Base-by-base conservation (phyloP, 2,888 invertebrate genomes). In the Argynnis bischoffii region DNA sequence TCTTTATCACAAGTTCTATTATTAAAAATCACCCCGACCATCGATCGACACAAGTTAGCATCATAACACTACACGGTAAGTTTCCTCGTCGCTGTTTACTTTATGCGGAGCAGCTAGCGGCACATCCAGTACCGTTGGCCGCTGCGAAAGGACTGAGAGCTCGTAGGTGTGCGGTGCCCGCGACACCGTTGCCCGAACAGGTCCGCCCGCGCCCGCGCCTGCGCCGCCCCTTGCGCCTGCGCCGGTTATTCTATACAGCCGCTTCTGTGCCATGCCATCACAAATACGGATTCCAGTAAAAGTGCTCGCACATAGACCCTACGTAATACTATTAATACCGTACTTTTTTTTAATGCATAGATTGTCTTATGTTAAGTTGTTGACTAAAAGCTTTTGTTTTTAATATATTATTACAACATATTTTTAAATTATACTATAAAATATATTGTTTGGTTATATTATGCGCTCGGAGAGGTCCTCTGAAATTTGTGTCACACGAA, bases 81-180 rank as follows among this genome's bases (percentile, higher is more conserved):
- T 86, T 86, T 88, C 86, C 87, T 88, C 87, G 87, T 86, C 84
- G 86, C 82, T 85, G 87, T 89, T 90, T 88, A 80, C 88, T 88
- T 87, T 80, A 82, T 86, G 83, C 83, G 86, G 81, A 79, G 77
- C 80, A 82, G 84, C 80, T 91, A 90, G 91, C 92, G 91, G 92
- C 91, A 87, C 91, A 88, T 87, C 88, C 84, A 81, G 83, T 91
- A 89, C 91, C 93, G 91, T 92, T 92, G 90, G 90, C 89, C 89
- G 90, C 90, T 88, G 87, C 86, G 87, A 87, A 84, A 88, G 89
- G 89, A 92, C 92, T 92, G 92, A 86, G 88, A 82, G 83, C 81
- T 80, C 81, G 86, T 78, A 76, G 79, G 83, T 86, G 90, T 89
- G 91, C 89, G 89, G 87, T 85, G 88, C 85, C 82, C 79, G 86